Base-by-base conservation (phyloP, 1,140 invertebrate species). In the Drosophila ercepeae region DNA sequence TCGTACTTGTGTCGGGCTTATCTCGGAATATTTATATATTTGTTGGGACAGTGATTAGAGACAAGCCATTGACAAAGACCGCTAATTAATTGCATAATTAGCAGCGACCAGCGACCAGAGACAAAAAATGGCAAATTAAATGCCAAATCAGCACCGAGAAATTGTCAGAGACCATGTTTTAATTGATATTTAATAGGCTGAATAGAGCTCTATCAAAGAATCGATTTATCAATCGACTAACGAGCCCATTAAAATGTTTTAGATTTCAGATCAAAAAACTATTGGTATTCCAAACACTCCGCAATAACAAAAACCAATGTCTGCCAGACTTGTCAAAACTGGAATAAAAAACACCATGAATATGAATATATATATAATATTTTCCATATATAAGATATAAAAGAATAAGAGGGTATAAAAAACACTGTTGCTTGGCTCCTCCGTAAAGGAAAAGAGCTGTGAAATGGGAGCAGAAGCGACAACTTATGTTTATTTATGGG, bases 401-500 rank as follows among this genome's bases (percentile, higher is more conserved):
- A 39, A n/a, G n/a, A n/a, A n/a, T n/a, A n/a, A n/a, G 32, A 19
- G 51, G 60, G 54, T 45, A 60, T 36, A 76, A 76, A 77, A 76
- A 77, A 67, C 68, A 68, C 68, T 72, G 59, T 78, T 78, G 68
- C 60, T 72, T 46, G 55, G 67, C 50, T 54, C 25, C 53, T n/a
- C n/a, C 42, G 53, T 61, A 73, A 60, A 57, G 49, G 58, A 65
- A 64, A 60, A 77, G 73, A 49, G 54, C 46, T 59, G 27, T 13
- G 44, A 67, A 73, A 78, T 59, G 54, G 68, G 68, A 59, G 41
- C 51, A 60, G 34, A 70, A 53, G 76, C 76, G 76, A 75, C 76
- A 79, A 75, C 76, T 79, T 79, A 79, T 79, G 76, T 79, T 79
- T 79, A 79, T 79, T 79, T 79, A 79, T 79, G 76, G 70, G 21